Evolutionary conservation across 2,797 vertebrate genomes (phyloP), one percentile per base, ranked within the genome.

Genomic region (Acanthurus leucopareius): DNA sequence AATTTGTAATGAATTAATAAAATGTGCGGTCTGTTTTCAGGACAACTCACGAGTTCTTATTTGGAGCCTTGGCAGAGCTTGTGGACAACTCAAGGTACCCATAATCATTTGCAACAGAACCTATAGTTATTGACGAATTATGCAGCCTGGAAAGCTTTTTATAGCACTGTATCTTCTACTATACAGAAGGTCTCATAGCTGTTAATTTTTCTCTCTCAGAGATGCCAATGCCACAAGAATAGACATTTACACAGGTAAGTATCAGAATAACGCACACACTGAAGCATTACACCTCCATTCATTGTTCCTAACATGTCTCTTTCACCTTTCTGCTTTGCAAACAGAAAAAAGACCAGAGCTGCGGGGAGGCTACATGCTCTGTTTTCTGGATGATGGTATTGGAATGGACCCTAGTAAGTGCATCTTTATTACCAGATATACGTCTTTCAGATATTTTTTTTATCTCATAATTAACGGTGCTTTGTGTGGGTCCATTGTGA

Each of bases 31-130:
- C 48, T 91, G 2, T 14, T 95, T 96, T 89, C 94, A 99, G 98
- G 93, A 99, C 98, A 79, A 99, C 98, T 44, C 98, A 99, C 4
- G 98, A 99, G 91, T 99, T 99, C 90, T 94, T 99, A 79, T 99
- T 99, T 92, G 98, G 98, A 88, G 98, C 98, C 64, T 94, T 99
- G 94, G 98, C 98, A 52, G 98, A 99, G 88, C 96, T 99, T 80
- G 97, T 99, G 86, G 98, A 99, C 94, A 99, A 99, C 83, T 98
- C 98, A 89, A 99, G 98, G 98, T 99, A 97, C 35, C 11, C 6
- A 7, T 28, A 28, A 61, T 49, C 0, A 70, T 67, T 78, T 59
- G 1, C 54, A 45, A 16, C 10, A 28, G 3, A n/a, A 2, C 13
- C 1, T 51, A 2, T 6, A 45, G 15, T 51, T 48, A 9, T 53